Evolutionary conservation across 2,888 invertebrate genomes (phyloP), one percentile per base, ranked within the genome.

Genomic region (Cephus pulcher): DNA sequence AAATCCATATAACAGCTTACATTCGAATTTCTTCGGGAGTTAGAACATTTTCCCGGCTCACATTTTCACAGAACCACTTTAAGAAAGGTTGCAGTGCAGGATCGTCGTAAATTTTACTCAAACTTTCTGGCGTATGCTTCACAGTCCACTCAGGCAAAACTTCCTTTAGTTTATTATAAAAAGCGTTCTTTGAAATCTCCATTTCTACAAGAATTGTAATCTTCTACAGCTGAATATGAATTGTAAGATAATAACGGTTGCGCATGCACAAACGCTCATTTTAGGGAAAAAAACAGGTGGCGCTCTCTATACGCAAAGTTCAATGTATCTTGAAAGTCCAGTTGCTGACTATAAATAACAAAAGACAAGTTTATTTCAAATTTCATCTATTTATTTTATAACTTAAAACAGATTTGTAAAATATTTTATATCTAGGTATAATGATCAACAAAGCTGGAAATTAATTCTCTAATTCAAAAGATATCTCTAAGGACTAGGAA

Each of bases 21-120:
- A 91, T 78, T 83, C 83, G 77, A 15, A 84, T 80, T 79, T 90
- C 89, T 68, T 88, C 88, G 12, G 86, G 84, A 15, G 86, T 81
- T 0, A 91, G 80, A 80, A 90, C 79, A 82, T 91, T 91, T n/a
- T 87, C 84, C 4, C 68, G 69, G 75, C 81, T 88, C 15, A 91
- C 83, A 78, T 90, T 87, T 11, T 83, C 76, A 77, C 85, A 86
- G 77, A 91, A 90, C 91, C 91, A 91, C 71, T 88, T 84, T 33
- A 91, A 81, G 82, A 91, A 91, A 12, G 88, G 87, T 80, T 90
- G 89, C 1, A 85, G 80, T 11, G 40, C 74, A 40, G 87, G 77
- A 78, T 89, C 85, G 23, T 88, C 82, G 75, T 89, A 91, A 76
- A 87, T 71, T 76, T 87, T 87, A 75, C 84, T 84, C 12, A 91